Conservation (phyloP, 2,888 invertebrate genomes). For the Hololepta plana region DNA sequence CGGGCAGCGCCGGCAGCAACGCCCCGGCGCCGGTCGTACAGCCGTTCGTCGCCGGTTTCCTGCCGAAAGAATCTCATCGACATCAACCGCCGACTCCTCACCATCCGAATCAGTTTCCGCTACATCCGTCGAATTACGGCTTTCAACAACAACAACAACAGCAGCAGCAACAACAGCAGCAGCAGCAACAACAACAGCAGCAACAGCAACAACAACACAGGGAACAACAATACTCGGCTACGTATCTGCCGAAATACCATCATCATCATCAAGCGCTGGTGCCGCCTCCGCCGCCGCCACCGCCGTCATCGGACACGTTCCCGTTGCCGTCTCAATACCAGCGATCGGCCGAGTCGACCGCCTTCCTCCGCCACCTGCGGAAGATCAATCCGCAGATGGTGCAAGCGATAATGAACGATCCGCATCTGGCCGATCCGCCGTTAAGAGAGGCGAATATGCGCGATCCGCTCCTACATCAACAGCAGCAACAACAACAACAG, state of each 20-base stretch:
- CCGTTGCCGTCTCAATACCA: slow-evolving; percentile 1
- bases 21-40: no score
- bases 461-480: no score
- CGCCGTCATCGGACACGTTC: not conserved
- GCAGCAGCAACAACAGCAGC: slow-evolving; percentile 2
- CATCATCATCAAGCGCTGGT: not conserved
- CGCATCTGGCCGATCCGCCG: slow-evolving; percentile 17
- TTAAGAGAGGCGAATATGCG: no score
- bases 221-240: not conserved
- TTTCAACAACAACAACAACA: slow-evolving; percentile 2
- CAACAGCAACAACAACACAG: slow-evolving; percentile 1
- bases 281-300: no score
- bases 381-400: slow-evolving; percentile 20
- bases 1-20: no score
- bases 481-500: slow-evolving; percentile 13
- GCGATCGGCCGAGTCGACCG: no score
- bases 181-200: slow-evolving; percentile 1
- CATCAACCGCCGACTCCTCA: no score
- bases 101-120: no score
- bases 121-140: no score
- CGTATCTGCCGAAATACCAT: not conserved
- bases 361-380: slow-evolving; percentile 18
- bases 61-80: no score
- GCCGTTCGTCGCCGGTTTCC: no score
- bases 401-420: slow-evolving; percentile 19